Evolutionary conservation across 2,888 invertebrate genomes (phyloP).

Genomic region (Apoderus coryli): DNA sequence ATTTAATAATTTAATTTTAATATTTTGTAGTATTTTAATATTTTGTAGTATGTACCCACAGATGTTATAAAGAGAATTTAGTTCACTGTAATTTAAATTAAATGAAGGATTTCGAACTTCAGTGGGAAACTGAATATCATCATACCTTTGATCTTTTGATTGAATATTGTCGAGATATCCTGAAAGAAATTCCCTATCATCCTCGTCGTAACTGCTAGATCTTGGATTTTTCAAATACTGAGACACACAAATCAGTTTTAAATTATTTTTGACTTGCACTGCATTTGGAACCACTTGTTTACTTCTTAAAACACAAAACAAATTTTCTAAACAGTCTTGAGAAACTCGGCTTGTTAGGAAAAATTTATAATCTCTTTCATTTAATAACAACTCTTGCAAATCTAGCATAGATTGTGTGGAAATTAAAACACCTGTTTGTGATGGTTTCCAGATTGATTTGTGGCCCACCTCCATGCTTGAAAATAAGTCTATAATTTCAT

Average conservation of each 20-base stretch:
- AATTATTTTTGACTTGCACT: slow-evolving; percentile 14
- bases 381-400: slow-evolving; percentile 14
- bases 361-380: slow-evolving; percentile 14
- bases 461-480: slow-evolving; percentile 8
- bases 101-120: slow-evolving; percentile 6
- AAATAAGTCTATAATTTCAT: slow-evolving; percentile 13
- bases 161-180: slow-evolving; percentile 14
- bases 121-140: slow-evolving; percentile 8
- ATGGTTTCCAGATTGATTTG: slow-evolving; percentile 15
- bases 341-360: slow-evolving; percentile 17
- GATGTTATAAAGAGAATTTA: slow-evolving; percentile 17
- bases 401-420: slow-evolving; percentile 16
- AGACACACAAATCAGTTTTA: slow-evolving; percentile 16
- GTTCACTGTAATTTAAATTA: slow-evolving; percentile 13
- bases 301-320: slow-evolving; percentile 14
- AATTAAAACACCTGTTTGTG: slow-evolving; percentile 14
- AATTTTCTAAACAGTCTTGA: slow-evolving; percentile 18
- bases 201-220: slow-evolving; percentile 14
- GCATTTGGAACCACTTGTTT: slow-evolving; percentile 15
- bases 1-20: slow-evolving; percentile 11
- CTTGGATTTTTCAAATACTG: slow-evolving; percentile 13
- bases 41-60: slow-evolving; percentile 11
- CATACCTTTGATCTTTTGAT: background rate
- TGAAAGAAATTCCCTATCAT: slow-evolving; percentile 16
- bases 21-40: slow-evolving; percentile 9